Base-by-base conservation (phyloP, 2,888 invertebrate species). In the Pandemis cinnamomeana region DNA sequence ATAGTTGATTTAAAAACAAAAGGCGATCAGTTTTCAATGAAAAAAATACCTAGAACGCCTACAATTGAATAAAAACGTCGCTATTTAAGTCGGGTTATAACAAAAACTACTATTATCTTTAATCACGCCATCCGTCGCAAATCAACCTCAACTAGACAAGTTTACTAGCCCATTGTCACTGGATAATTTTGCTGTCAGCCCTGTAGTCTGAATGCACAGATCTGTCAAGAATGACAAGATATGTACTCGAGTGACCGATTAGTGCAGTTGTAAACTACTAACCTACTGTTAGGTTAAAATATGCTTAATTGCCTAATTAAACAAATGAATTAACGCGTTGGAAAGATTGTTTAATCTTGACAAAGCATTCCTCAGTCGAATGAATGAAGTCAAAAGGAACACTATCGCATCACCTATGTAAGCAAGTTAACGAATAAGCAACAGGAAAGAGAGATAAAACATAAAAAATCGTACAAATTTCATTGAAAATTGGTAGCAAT, bases 41-140 rank as follows among this genome's bases (percentile, higher is more conserved):
- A 53, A 53, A 53, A 53, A 5, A 48, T 15, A 53, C n/a, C 48
- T 15, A 10, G 7, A 55, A 20, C 7, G 20, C 8, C 55, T 20
- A 55, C 20, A 55, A 5, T 55, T 8, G 55, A 53, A 55, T 55
- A 3, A 62, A 67, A 48, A 68, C 60, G 27, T 53, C 63, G 67
- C 67, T 41, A 72, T 72, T 67, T 68, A 68, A 63, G 0, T 6
- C 11, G n/a, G 27, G 53, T 63, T 27, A 72, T 67, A 36, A 67
- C 6, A 10, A 48, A 7, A 7, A 8, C 20, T 60, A 67, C 53
- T 44, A 67, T 72, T 62, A 72, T 60, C 67, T 67, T 62, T 36
- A 62, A 72, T 62, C 72, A 72, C 72, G 67, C 67, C 61, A 72
- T 67, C 27, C 41, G 66, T 62, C 20, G 61, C 67, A 71, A 71